A percentile compares a stretch with the other conserved stretches of the same genome.
These are phyloP conservation scores for Scaptomyza pallida DNA, from an alignment of 1,140 invertebrate genomes.

Conservation along the genomic window DNA sequence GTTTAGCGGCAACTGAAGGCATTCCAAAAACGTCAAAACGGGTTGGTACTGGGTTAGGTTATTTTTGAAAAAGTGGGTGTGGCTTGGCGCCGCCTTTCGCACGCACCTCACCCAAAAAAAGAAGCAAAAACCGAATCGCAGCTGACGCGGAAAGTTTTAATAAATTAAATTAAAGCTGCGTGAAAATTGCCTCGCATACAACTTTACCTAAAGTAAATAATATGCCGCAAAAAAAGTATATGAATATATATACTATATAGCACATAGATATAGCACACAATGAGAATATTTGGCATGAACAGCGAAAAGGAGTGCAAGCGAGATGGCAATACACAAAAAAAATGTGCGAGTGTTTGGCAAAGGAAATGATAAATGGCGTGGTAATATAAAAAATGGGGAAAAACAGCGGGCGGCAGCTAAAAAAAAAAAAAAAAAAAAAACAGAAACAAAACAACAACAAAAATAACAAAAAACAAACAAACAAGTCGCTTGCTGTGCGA, in stretches of 20 bases:
- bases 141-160: constrained; percentile 62
- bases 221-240: constrained; percentile 60
- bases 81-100: constrained; percentile 46
- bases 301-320: constrained; percentile 8
- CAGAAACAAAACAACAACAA: constrained; percentile 42
- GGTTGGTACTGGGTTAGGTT: constrained; percentile 9
- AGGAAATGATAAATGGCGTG: constrained; percentile 82
- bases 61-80: constrained; percentile 41
- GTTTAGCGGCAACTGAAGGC: constrained; percentile 58
- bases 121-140: too few relatives aligned
- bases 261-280: constrained; percentile 12
- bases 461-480: constrained; percentile 55
- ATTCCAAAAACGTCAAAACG: constrained; percentile 47
- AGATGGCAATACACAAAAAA: constrained; percentile 11
- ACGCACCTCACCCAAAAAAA: constrained; percentile 64
- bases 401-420: constrained; percentile 74
- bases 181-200: constrained; percentile 73
- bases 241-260: constrained; percentile 26
- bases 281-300: too few relatives aligned
- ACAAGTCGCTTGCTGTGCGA: constrained; percentile 40
- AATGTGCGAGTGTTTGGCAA: constrained; percentile 65
- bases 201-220: constrained; percentile 67
- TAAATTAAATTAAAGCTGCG: constrained; percentile 81
- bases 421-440: constrained; percentile 49
- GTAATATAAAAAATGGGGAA: constrained; percentile 81